phyloP scores from a whole-genome alignment of 2,888 invertebrate genomes.

The Halocaridina rubra region DNA sequence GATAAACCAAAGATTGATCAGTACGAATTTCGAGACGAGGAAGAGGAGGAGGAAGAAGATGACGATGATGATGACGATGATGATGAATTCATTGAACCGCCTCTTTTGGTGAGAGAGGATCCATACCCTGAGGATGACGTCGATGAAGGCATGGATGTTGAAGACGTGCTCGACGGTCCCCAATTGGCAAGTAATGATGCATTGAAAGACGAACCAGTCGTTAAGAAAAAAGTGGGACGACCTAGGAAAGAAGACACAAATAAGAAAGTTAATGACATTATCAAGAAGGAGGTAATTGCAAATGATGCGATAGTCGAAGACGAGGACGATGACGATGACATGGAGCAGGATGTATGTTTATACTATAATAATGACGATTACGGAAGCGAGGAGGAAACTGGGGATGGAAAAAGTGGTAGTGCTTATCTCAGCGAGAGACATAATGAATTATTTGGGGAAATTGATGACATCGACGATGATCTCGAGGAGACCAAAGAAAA shows the following conservation, averaged over 20 bases:
- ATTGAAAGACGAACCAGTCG: neutral
- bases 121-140: constrained; percentile 60
- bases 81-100: constrained; percentile 58
- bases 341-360: constrained; percentile 53
- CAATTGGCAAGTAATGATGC: neutral
- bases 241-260: constrained; percentile 21
- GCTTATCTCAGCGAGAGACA: constrained; percentile 47
- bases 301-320: neutral
- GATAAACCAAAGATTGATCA: constrained; percentile 51
- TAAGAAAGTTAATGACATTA: neutral
- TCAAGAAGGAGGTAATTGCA: too few species aligned
- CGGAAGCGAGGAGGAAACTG: constrained; percentile 35
- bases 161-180: neutral
- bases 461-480: constrained; percentile 61
- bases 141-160: constrained; percentile 18
- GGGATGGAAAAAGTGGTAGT: constrained; percentile 37
- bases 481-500: neutral
- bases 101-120: constrained; percentile 58
- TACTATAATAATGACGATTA: constrained; percentile 57
- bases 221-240: constrained; percentile 16
- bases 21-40: constrained; percentile 34
- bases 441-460: constrained; percentile 61
- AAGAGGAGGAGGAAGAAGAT: constrained; percentile 41
- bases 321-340: constrained; percentile 55
- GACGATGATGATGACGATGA: constrained; percentile 61